Base-by-base conservation (phyloP, 2,888 invertebrate genomes). In the Pachydiplax longipennis region DNA sequence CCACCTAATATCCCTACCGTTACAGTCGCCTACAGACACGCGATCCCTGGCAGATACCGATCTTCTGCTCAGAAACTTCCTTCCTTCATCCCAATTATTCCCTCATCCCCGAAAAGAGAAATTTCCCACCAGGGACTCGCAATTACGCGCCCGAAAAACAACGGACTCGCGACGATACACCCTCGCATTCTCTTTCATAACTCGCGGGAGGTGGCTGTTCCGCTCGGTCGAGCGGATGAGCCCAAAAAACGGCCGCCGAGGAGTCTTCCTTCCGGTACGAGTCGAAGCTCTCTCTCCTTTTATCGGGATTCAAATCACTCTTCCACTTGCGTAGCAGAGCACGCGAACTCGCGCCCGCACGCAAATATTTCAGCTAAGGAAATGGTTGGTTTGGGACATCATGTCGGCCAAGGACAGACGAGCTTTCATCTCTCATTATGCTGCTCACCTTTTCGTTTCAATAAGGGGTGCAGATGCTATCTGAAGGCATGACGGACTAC, bases 1-100 rank as follows among this genome's bases (percentile, higher is more conserved):
- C 87, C 87, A 37, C 31, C 6, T 44, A 3, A n/a, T 61, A n/a
- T 25, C 73, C 31, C 73, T 73, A 31, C 58, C 87, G 87, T 87
- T 87, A 87, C 35, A 87, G 87, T 87, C 87, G 61, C 87, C 58
- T 12, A 61, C 37, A 87, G 58, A 65, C 87, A 53, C 53, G 87
- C 87, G 87, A 87, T 87, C 61, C 87, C 22, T 35, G 40, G 22
- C 12, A 87, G 87, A 87, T 87, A 37, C 37, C 58, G 12, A 87
- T 87, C 87, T 58, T 35, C 61, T 25, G 83, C 53, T 35, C 83
- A 48, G 87, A 87, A 87, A 87, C 87, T 87, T 87, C 87, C 87
- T 87, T 87, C 87, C 65, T 61, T 37, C 65, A 25, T 73, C 73
- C 25, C 5, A 25, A 31, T 73, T 73, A 13, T 73, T 73, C n/a